phyloP scores from a whole-genome alignment of 2,113 vertebrate species.

The Limanda limanda region DNA sequence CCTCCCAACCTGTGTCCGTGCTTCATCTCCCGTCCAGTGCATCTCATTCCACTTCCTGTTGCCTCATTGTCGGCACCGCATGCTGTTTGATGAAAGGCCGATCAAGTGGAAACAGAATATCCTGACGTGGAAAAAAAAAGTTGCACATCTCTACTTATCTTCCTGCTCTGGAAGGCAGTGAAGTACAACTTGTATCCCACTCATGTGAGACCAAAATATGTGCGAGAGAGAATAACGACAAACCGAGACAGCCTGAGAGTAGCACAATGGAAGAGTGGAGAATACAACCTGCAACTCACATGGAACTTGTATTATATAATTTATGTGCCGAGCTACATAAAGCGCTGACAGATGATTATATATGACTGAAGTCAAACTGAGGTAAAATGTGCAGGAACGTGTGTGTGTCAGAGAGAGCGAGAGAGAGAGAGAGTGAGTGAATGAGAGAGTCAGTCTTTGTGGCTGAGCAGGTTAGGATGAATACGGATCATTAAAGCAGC shows the following conservation, averaged over 20 bases:
- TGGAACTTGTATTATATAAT: background rate
- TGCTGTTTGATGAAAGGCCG: slow-evolving; percentile 72
- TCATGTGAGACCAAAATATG: slow-evolving; percentile 30
- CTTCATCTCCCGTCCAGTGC: slow-evolving; percentile 21
- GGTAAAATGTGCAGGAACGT: background rate
- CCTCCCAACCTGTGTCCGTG: background rate
- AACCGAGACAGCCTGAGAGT: background rate
- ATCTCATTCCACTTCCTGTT: slow-evolving; percentile 44
- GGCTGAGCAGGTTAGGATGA: slow-evolving; percentile 59
- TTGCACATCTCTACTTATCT: slow-evolving; percentile 61
- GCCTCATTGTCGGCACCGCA: slow-evolving; percentile 52
- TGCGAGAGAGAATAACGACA: too few species aligned
- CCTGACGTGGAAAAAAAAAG: slow-evolving; percentile 67
- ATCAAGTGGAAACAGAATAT: slow-evolving; percentile 63
- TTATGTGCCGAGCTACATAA: background rate
- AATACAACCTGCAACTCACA: background rate
- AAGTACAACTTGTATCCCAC: slow-evolving; percentile 42
- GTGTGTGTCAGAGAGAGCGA: slow-evolving; percentile 21
- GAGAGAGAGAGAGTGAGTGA: slow-evolving; percentile 26
- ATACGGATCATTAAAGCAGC: slow-evolving; percentile 66
- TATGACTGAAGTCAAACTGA: background rate
- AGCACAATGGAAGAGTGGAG: background rate
- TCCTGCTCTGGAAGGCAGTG: slow-evolving; percentile 36
- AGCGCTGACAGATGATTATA: slow-evolving; percentile 2
- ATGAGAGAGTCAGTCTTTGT: slow-evolving; percentile 10